These are phyloP conservation scores for Ophioninae sp. DNA, from an alignment of 2,888 invertebrate genomes.

Conservation along the genomic window DNA sequence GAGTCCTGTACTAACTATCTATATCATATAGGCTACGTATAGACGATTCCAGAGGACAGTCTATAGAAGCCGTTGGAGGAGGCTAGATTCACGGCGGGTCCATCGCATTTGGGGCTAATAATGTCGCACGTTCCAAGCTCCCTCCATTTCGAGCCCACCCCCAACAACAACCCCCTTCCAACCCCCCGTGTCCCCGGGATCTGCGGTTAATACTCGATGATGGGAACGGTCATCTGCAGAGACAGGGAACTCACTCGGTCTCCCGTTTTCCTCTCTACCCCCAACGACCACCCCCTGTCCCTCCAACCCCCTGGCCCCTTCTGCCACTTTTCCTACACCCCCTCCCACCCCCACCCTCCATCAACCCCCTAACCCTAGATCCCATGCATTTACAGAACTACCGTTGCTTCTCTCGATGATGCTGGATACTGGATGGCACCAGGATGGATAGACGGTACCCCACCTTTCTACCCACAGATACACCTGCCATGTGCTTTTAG, in stretches of 20 bases:
- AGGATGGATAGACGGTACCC: slow-evolving; percentile 59
- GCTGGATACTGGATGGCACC: slow-evolving; percentile 49
- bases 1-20: slow-evolving; percentile 27
- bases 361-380: slow-evolving; percentile 47
- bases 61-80: slow-evolving; percentile 58
- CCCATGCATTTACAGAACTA: slow-evolving; percentile 55
- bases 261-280: slow-evolving; percentile 54
- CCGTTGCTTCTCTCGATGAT: slow-evolving; percentile 54
- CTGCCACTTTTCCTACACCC: too few species aligned
- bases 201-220: slow-evolving; percentile 82
- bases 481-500: slow-evolving; percentile 78
- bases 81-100: slow-evolving; percentile 70
- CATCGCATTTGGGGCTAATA: slow-evolving; percentile 80
- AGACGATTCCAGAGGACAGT: slow-evolving; percentile 56
- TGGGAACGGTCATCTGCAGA: slow-evolving; percentile 82
- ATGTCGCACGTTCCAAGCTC: slow-evolving; percentile 73
- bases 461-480: slow-evolving; percentile 62
- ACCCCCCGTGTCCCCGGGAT: slow-evolving; percentile 73
- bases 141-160: slow-evolving; percentile 37
- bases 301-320: too few species aligned
- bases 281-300: too few species aligned
- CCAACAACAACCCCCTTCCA: slow-evolving; percentile 56
- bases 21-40: slow-evolving; percentile 22
- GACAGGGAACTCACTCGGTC: slow-evolving; percentile 73
- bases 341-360: neutral